Evolutionary conservation across 2,888 invertebrate genomes (phyloP), one percentile per base, ranked within the genome.

Genomic region (Trichogramma evanescens): DNA sequence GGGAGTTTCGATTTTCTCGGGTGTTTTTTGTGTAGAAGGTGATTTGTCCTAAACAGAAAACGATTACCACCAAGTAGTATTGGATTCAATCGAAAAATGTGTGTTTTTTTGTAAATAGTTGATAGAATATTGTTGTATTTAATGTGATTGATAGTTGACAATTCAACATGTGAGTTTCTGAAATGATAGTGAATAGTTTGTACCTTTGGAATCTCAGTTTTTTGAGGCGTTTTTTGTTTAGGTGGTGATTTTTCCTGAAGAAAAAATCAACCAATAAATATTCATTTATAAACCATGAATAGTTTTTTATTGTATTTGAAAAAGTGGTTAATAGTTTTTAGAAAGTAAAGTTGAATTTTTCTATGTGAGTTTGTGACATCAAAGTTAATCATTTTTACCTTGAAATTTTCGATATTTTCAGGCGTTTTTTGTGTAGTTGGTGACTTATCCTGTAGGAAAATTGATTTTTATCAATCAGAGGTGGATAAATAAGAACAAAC

Each of bases 301-400:
- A 40, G n/a, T 44, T 46, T 7, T 54, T 50, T 44, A 26, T 53
- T 26, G 26, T 26, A 26, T 26, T 26, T 2, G 26, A 26, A 26
- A 26, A 26, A 26, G 26, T 26, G 26, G 3, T 26, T 26, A 26
- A 26, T 2, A 26, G 26, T 26, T 26, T 26, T 26, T 26, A 26
- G 26, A 26, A 26, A 26, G 26, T 26, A 26, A 26, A 26, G 26
- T 26, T 26, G 26, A 26, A 26, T 26, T 26, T 26, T 7, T 10
- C 9, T n/a, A 54, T 48, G 49, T 51, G 39, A 13, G 48, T 42
- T 41, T 40, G 50, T 57, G 57, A 61, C 10, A 55, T 59, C 48
- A 13, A 6, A 40, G 6, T 8, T 4, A 26, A 39, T 57, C 57
- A 50, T 55, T 62, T 67, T 62, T 72, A 72, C 72, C 71, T 72